phyloP scores from a whole-genome alignment of 2,888 invertebrate species.

The Amorpha juglandis region DNA sequence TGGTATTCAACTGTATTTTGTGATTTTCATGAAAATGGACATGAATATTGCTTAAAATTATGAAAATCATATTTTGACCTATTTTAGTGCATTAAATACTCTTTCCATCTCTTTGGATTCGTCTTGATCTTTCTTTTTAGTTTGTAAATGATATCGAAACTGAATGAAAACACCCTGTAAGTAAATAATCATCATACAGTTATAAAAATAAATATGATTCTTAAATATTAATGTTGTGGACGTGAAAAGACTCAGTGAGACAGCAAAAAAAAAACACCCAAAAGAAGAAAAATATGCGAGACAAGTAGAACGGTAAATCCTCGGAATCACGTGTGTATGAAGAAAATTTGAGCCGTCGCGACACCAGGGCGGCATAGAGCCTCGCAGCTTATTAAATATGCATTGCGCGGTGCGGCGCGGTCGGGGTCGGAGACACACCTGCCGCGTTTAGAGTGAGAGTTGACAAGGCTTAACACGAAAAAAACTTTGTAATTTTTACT shows the following conservation, averaged over 20 bases:
- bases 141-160: no score
- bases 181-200: neutral
- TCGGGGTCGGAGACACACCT: neutral
- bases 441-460: neutral
- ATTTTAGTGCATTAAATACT: no score
- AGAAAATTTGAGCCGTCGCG: slow-evolving; percentile 1
- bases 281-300: neutral
- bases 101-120: no score
- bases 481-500: slow-evolving; percentile 10
- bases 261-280: neutral
- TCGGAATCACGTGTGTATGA: neutral
- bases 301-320: neutral
- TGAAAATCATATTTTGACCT: no score
- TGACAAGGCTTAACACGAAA: neutral
- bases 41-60: no score
- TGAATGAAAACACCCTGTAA: no score
- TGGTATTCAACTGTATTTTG: neutral
- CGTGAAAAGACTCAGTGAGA: neutral
- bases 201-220: no score
- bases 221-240: neutral
- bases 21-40: no score
- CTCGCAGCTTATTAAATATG: slow-evolving; percentile 24
- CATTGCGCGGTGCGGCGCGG: slow-evolving; percentile 15
- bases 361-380: neutral
- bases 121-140: no score